Base-by-base conservation (phyloP, 2,113 vertebrate species). In the Grallaria varia region DNA sequence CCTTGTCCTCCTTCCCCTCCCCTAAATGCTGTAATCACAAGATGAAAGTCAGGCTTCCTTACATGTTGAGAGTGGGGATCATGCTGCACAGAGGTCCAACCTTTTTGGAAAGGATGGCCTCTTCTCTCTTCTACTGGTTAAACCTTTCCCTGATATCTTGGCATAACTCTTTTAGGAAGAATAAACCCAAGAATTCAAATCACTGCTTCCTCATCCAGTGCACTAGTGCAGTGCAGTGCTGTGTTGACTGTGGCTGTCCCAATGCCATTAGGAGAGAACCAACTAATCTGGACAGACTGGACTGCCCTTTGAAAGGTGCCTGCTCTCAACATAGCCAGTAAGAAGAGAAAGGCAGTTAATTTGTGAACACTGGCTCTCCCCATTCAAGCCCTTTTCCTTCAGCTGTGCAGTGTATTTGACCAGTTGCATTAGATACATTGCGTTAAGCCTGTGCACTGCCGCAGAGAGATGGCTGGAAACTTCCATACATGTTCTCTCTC, bases 391-490 rank as follows among this genome's bases (percentile, higher is more conserved):
- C 30, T 68, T 73, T 76, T 10, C 89, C 71, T 73, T 87, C 1
- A 6, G 56, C 74, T 73, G 14, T 0, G 0, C 35, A 30, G 52
- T 0, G 0, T 68, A 3, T 83, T 53, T 94, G n/a, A 64, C 49
- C 40, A 49, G 1, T 47, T 56, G 45, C 30, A 22, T 63, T 60
- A 37, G 45, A n/a, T 69, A 5, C 4, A 21, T 69, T 80, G 25
- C 28, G 42, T 30, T 89, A 67, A 84, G 42, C 45, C 31, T 39
- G 22, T 77, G 64, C 50, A 5, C 45, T 77, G 60, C 68, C 63
- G 27, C 37, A 44, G 42, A 87, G 52, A 33, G 22, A 22, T n/a
- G 17, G 28, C 28, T 27, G 42, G 47, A 92, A 81, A 58, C 28
- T 66, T 80, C 64, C 52, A n/a, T 12, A 33, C 17, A 1, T 66